A percentile compares a stretch with the other conserved stretches of the same genome.
These are phyloP conservation scores for Calephelis perditalis DNA, from an alignment of 2,888 invertebrate species.

Conservation along the genomic window DNA sequence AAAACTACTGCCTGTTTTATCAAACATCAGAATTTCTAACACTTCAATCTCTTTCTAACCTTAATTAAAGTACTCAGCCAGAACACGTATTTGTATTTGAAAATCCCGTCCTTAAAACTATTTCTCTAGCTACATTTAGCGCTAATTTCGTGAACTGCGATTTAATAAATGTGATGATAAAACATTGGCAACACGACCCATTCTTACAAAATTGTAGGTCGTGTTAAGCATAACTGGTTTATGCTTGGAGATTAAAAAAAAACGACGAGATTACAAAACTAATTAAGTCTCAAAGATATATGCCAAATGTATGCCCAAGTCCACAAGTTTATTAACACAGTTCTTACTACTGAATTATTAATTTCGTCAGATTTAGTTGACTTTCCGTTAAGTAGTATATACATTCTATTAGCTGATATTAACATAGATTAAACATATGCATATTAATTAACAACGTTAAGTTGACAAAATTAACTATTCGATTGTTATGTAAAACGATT, in stretches of 20 bases:
- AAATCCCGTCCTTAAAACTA: background rate
- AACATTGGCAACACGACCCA: background rate
- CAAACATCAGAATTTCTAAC: background rate
- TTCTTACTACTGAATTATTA: no score
- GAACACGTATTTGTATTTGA: background rate
- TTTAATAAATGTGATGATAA: background rate
- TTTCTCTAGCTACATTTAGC: no score
- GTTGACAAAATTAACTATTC: no score
- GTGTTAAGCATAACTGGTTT: background rate
- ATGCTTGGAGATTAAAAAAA: no score
- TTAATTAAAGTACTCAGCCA: slow-evolving; percentile 10
- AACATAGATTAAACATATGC: no score
- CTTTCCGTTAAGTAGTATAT: no score
- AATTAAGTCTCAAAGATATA: background rate
- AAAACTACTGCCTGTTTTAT: background rate
- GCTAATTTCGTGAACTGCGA: background rate
- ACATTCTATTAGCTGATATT: no score
- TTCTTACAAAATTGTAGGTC: background rate
- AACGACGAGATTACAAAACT: background rate
- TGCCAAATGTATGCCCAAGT: no score
- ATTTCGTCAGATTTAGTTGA: no score
- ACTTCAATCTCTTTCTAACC: background rate
- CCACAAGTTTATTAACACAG: no score
- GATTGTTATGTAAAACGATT: no score
- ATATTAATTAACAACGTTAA: no score